Evolutionary conservation across 2,797 vertebrate genomes (phyloP), one percentile per base, ranked within the genome.

Genomic region (Rhabdomys pumilio): DNA sequence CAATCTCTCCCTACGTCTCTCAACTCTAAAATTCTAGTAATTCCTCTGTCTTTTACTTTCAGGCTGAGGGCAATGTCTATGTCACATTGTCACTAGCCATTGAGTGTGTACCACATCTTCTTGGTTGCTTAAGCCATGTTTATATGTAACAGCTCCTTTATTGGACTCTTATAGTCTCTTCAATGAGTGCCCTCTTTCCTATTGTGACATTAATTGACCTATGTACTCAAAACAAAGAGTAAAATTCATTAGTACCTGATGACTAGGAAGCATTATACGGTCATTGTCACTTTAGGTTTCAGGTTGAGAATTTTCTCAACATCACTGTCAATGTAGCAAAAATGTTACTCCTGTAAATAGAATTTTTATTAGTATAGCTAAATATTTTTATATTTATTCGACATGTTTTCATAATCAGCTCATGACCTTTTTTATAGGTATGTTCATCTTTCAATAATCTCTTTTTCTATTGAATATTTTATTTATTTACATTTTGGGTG

Each of bases 371-470:
- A 87, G 20, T 53, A 38, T 69, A 3, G 10, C 10, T 92, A 88
- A 88, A 57, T 84, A 89, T 87, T 77, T 95, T 73, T 67, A 93
- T 47, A 57, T 47, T 76, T 92, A 69, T 84, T 72, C 8, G 2
- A 29, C 59, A 57, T 67, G 41, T 84, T 72, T 87, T 90, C 24
- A 69, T 84, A 88, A 69, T 80, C 20, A 89, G 3, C 75, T 90
- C 29, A 75, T 90, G 26, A 93, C 38, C 31, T 79, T 57, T 85
- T 95, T 84, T 47, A 61, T 20, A 73, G 69, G 12, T 15, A 76
- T 90, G 31, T 55, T 86, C 41, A 77, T 76, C 44, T 93, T 93
- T 95, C 44, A 38, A 34, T 47, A 5, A 82, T 69, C 61, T 69
- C 17, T 80, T 63, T 50, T 50, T 50, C 50, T 11, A 50, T 50